Evolutionary conservation across 2,888 invertebrate species (phyloP), one percentile per base, ranked within the genome.

Genomic region (Clivina fossor): DNA sequence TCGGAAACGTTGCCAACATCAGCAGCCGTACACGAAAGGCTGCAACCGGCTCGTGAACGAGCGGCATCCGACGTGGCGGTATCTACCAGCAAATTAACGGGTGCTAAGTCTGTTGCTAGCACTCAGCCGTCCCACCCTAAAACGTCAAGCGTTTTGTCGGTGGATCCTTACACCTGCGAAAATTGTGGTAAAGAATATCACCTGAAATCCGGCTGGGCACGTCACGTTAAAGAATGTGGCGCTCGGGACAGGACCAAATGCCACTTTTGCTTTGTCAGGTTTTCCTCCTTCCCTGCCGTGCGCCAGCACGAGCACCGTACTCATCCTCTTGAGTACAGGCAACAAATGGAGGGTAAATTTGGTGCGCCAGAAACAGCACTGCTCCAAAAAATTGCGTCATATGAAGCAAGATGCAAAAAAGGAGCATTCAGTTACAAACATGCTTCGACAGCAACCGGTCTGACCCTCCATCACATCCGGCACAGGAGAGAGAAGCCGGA

Each of bases 401-500:
- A 11, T 8, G 8, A 32, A 8, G 32, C 32, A 3, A 32, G 8
- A 3, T 11, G 32, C 3, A 32, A 8, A 13, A 7, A 13, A 32
- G 32, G 32, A 3, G 32, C 13, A 8, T 4, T 32, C 3, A 32
- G 8, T 32, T 32, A 32, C 8, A 32, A 7, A 32, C 11, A 32
- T 4, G 3, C 13, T 3, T n/a, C n/a, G 8, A 3, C 11, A 7
- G 8, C 32, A 4, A 32, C 32, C 32, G 32, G 32, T 4, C 32
- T 32, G 32, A 4, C 8, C n/a, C 3, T 3, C 3, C 8, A 32
- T 3, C 32, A 32, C 11, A 32, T 32, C 32, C 32, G 32, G 8
- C 13, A 8, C 32, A n/a, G 32, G 32, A 32, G 32, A 32, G 32
- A 32, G 32, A 32, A 32, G 8, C 32, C 32, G 8, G 32, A 32